Evolutionary conservation across 2,888 invertebrate genomes (phyloP).

Genomic region (Dioctria linearis): DNA sequence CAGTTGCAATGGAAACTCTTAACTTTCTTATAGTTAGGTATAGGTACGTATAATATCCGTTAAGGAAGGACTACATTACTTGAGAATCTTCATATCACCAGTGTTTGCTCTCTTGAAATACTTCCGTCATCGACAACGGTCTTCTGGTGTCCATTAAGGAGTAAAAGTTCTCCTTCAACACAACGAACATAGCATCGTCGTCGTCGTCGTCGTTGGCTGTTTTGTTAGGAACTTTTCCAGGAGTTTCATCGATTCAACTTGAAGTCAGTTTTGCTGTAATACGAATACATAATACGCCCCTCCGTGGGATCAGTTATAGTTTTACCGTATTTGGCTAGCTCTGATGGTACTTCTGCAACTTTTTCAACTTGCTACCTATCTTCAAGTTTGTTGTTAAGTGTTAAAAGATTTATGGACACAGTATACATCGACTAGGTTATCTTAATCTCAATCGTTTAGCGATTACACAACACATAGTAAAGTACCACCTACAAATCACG

Average conservation of each 20-base stretch:
- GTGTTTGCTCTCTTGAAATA: slow-evolving; percentile 11
- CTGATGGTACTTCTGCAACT: not conserved
- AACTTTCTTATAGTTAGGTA: not conserved
- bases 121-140: slow-evolving; percentile 9
- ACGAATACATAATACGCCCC: not conserved
- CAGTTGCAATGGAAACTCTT: too few species aligned
- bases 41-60: not conserved
- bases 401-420: not conserved
- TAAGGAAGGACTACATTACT: slow-evolving; percentile 1
- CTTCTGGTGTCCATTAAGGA: slow-evolving; percentile 16
- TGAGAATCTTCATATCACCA: not conserved
- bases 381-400: not conserved
- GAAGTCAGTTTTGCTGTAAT: not conserved
- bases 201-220: not conserved
- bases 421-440: not conserved
- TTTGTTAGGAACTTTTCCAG: not conserved
- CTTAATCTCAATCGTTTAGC: slow-evolving; percentile 25
- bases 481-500: too few species aligned
- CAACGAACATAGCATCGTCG: not conserved
- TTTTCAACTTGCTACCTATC: not conserved
- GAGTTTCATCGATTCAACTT: not conserved
- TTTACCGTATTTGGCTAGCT: not conserved
- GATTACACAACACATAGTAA: not conserved
- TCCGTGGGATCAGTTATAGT: not conserved
- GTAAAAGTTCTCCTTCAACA: not conserved